Evolutionary conservation across 2,888 invertebrate species (phyloP), one percentile per base, ranked within the genome.

Genomic region (Aleiodes testaceus): DNA sequence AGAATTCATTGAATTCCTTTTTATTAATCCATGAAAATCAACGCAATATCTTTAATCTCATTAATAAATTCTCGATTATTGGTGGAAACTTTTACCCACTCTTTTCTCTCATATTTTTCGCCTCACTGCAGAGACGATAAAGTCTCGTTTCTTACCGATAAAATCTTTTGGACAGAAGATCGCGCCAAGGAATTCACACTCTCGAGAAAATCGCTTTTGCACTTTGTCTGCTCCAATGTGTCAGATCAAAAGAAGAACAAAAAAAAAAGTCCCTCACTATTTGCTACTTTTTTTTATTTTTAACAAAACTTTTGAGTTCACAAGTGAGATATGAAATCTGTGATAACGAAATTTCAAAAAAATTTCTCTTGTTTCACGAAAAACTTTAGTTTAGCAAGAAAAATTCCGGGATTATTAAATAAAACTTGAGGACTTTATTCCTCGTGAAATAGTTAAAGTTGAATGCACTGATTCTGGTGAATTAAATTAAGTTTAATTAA

Each of bases 71-170:
- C 11, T 20, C n/a, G 18, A 16, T 36, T 11, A 36, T 36, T 36
- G 36, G 9, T 61, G 61, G 5, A 26, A 63, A 50, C 49, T 71
- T 68, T 66, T 26, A 16, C 69, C 30, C 11, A 36, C 22, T 53
- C n/a, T 14, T 69, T 61, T 69, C 72, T 74, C 69, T 73, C 73
- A 49, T 30, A 18, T 49, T 42, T 53, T 16, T 68, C 73, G 59
- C 71, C 67, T 71, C 73, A 75, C 72, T 74, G 75, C 77, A 53
- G 53, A 74, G 69, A 50, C 52, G 69, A 69, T 69, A 69, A 69
- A 69, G 69, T 69, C 69, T 64, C 64, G 45, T 44, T 14, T 52
- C 30, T 20, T 52, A 53, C 64, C 69, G 64, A 36, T 36, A 53
- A 61, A 71, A 66, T 61, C 61, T 61, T 20, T 12, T n/a, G 22